phyloP scores from a whole-genome alignment of 2,797 vertebrate genomes.

The Fringilla coelebs region DNA sequence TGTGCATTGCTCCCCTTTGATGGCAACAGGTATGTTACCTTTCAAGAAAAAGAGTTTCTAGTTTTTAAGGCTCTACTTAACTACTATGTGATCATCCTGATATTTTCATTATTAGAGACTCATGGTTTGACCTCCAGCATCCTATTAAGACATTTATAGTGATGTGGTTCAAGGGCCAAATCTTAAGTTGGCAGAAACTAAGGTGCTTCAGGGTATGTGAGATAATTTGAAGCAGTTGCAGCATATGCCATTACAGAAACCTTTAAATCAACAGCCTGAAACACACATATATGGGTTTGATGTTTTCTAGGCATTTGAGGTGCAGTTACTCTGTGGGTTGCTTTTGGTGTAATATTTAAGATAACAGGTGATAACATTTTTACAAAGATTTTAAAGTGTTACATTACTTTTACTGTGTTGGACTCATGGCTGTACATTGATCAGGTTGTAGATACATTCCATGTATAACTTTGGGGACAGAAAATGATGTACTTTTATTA shows the following conservation, averaged over 20 bases:
- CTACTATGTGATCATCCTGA: neutral
- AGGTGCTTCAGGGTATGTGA: neutral
- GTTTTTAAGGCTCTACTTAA: neutral
- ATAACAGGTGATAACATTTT: neutral
- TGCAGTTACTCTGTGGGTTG: neutral
- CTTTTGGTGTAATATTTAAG: neutral
- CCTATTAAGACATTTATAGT: neutral
- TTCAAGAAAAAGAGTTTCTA: neutral
- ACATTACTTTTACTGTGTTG: neutral
- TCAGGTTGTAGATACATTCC: neutral
- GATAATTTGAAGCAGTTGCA: neutral
- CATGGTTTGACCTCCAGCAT: neutral
- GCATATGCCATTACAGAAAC: neutral
- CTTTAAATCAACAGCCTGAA: neutral
- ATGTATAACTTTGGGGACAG: neutral
- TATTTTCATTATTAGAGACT: neutral
- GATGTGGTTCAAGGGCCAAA: neutral
- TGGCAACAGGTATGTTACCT: neutral
- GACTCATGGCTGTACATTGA: neutral
- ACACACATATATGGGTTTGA: neutral
- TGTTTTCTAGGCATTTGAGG: neutral
- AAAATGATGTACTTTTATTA: neutral
- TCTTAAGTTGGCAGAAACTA: neutral
- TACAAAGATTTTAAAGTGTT: neutral
- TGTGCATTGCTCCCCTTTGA: neutral